phyloP scores from a whole-genome alignment of 2,888 invertebrate genomes.

The Dioctria rufipes region DNA sequence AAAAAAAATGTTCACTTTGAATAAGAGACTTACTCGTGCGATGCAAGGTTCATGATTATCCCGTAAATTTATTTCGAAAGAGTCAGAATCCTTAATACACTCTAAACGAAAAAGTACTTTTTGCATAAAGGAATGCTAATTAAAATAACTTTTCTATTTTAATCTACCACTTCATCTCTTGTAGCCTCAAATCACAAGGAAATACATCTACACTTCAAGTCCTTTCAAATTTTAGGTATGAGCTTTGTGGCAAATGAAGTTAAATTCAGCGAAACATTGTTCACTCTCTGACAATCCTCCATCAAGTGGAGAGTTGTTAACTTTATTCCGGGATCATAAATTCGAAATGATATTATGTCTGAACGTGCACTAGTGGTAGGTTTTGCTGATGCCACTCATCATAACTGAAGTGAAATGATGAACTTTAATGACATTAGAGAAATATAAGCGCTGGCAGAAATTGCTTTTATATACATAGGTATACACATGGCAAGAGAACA shows the following conservation, averaged over 20 bases:
- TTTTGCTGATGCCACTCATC: too few relatives aligned
- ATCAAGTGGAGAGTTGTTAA: constrained; percentile 36
- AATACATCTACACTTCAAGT: not conserved
- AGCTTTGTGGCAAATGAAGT: too few relatives aligned
- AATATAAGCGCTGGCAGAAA: not conserved
- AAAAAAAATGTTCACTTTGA: too few relatives aligned
- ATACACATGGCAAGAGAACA: not conserved
- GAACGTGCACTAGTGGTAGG: constrained; percentile 2
- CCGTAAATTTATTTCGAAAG: not conserved
- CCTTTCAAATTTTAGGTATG: not conserved
- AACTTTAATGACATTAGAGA: too few relatives aligned
- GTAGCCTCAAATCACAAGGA: not conserved
- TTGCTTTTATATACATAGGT: not conserved
- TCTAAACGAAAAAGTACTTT: not conserved
- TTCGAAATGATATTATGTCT: constrained; percentile 34
- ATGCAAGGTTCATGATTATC: not conserved
- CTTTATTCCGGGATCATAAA: constrained; percentile 39
- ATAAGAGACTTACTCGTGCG: too few relatives aligned
- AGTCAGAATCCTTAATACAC: not conserved
- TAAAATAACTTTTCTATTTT: constrained; percentile 2
- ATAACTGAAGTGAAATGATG: too few relatives aligned
- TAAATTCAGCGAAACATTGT: not conserved
- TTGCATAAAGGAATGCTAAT: not conserved
- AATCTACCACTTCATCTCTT: not conserved
- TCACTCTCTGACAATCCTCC: not conserved